Conservation (phyloP, 1,140 invertebrate species). For the Pantala flavescens region DNA sequence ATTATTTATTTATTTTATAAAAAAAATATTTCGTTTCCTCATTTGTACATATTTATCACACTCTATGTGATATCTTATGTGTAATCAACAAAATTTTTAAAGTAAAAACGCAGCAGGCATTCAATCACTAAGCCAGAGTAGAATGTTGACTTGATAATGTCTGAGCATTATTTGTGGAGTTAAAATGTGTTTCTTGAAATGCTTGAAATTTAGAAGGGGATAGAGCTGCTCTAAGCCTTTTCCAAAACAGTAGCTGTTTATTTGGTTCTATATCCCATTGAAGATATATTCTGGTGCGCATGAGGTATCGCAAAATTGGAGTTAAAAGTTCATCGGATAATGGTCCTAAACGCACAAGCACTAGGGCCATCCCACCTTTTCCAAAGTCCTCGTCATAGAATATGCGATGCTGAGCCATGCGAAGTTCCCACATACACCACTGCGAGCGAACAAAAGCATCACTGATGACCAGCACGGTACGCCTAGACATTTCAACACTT, state of each 20-base stretch:
- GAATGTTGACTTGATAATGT: no score
- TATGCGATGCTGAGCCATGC: conserved; percentile 39
- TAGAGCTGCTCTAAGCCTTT: conserved; percentile 32
- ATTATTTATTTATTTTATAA: no score
- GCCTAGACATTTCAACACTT: conserved; percentile 46
- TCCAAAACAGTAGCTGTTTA: conserved; percentile 42
- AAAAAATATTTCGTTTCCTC: no score
- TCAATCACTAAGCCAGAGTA: no score
- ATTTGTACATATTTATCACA: no score
- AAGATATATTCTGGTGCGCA: conserved; percentile 52
- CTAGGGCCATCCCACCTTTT: conserved; percentile 41
- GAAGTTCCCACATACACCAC: conserved; percentile 55
- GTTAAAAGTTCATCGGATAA: conserved; percentile 40
- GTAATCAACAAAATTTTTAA: no score
- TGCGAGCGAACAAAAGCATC: conserved; percentile 51
- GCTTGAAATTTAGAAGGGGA: conserved; percentile 19
- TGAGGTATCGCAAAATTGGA: conserved; percentile 44
- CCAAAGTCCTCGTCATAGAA: conserved; percentile 33
- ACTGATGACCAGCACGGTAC: conserved; percentile 50
- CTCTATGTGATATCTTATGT: no score
- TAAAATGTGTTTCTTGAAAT: no score
- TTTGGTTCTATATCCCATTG: conserved; percentile 38
- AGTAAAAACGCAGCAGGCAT: no score
- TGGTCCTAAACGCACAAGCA: conserved; percentile 46
- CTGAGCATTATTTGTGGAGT: no score